Evolutionary conservation across 2,113 vertebrate species (phyloP), one percentile per base, ranked within the genome.

Genomic region (Nerophis ophidion): DNA sequence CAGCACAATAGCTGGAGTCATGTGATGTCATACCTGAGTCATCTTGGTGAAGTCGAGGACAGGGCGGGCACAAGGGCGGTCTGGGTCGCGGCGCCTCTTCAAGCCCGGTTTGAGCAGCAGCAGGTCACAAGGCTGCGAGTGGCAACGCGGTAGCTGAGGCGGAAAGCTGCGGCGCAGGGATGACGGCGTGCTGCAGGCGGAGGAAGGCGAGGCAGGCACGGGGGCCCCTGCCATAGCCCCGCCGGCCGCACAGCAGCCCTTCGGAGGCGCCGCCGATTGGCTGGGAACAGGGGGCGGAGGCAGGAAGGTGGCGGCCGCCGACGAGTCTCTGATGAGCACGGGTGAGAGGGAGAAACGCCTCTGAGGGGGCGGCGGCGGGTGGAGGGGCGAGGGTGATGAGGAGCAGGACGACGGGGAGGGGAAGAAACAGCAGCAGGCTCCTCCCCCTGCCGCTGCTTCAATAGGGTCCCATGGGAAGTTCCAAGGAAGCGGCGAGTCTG

Each of bases 111-210:
- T 91, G 36, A 90, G 83, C 65, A 93, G 91, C 40, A 91, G 86
- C 58, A 91, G 84, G 79, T 95, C 93, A 33, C 94, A 96, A 61
- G 93, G 93, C 81, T 97, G 94, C 11, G 94, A 97, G 76, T 94
- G 93, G 87, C 94, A 95, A 72, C 92, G 91, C 0, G 93, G 93
- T 66, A 95, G 90, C 79, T 85, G 90, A 0, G 84, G 91, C 17
- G 87, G 92, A 70, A 89, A 86, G 73, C 83, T 91, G 71, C 90
- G 81, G 54, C 89, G 88, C 42, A 90, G 84, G 9, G 92, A 93
- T 5, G 90, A 92, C 0, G 91, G 89, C 34, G 92, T 94, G 78
- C 92, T 93, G 87, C 90, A 91, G 51, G 92, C 87, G 0, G 93
- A 95, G 8, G 90, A 91, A 58, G 93, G 90, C 45, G 92, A 89